phyloP scores from a whole-genome alignment of 35 echinoderm and acorn worm species.

The Ptychodera flava region DNA sequence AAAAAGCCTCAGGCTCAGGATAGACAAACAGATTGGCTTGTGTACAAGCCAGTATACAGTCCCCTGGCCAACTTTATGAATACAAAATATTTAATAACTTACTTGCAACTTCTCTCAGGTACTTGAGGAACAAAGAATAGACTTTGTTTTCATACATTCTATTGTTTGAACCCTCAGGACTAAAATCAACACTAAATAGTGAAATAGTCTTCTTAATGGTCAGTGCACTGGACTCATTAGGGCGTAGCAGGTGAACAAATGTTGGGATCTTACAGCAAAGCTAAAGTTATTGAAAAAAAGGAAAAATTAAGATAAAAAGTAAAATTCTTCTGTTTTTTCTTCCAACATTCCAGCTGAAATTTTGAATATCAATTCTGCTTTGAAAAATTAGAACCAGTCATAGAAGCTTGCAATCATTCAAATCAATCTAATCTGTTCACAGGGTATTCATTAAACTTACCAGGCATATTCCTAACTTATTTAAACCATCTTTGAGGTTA shows the following conservation, averaged over 20 bases:
- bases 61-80: too few species aligned
- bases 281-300: background rate
- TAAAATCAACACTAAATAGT: background rate
- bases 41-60: too few species aligned
- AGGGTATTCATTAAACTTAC: background rate
- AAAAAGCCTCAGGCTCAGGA: background rate
- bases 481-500: background rate
- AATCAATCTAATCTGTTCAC: background rate
- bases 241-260: background rate
- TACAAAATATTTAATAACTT: too few species aligned
- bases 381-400: too few species aligned
- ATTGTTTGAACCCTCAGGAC: background rate
- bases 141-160: background rate
- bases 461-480: background rate
- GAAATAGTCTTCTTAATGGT: background rate
- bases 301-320: background rate
- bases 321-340: too few species aligned
- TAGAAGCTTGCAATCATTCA: background rate
- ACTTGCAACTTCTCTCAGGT: slow-evolving; percentile 10
- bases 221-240: background rate
- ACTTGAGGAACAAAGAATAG: background rate
- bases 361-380: too few species aligned
- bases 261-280: slow-evolving; percentile 9
- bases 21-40: too few species aligned
- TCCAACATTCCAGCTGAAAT: too few species aligned